A percentile compares a stretch with the other conserved stretches of the same genome.
phyloP scores from a whole-genome alignment of 2,888 invertebrate species.

The Eristalis arbustorum region DNA sequence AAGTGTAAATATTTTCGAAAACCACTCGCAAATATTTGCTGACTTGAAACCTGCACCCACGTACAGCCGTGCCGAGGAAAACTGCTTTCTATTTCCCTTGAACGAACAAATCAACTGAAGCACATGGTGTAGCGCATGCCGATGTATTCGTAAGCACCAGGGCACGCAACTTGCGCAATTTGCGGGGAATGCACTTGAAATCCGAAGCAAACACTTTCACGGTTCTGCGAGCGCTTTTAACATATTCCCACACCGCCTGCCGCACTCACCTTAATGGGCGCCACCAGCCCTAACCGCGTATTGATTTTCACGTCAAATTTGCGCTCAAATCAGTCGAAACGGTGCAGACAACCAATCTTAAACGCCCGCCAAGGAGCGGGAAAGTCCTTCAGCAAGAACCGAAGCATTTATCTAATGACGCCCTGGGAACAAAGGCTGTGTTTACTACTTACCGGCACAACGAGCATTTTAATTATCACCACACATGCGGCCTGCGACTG shows the following conservation, averaged over 20 bases:
- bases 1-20: background rate
- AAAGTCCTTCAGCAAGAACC: background rate
- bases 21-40: background rate
- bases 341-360: background rate
- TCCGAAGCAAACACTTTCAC: background rate
- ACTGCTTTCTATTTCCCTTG: background rate
- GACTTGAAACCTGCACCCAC: background rate
- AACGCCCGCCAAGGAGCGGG: background rate
- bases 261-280: too few relatives aligned
- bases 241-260: too few relatives aligned
- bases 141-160: background rate
- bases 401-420: background rate
- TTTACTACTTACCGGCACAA: conserved; percentile 5
- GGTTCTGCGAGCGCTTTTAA: background rate
- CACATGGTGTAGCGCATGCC: background rate
- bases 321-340: background rate
- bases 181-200: background rate
- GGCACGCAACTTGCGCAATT: background rate
- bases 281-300: background rate
- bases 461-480: conserved; percentile 24
- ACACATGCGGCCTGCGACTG: background rate
- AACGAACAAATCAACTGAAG: background rate
- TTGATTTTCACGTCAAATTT: background rate
- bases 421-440: conserved; percentile 2
- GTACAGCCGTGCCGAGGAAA: background rate